phyloP scores from a whole-genome alignment of 2,888 invertebrate genomes.

The Eristalis pertinax region DNA sequence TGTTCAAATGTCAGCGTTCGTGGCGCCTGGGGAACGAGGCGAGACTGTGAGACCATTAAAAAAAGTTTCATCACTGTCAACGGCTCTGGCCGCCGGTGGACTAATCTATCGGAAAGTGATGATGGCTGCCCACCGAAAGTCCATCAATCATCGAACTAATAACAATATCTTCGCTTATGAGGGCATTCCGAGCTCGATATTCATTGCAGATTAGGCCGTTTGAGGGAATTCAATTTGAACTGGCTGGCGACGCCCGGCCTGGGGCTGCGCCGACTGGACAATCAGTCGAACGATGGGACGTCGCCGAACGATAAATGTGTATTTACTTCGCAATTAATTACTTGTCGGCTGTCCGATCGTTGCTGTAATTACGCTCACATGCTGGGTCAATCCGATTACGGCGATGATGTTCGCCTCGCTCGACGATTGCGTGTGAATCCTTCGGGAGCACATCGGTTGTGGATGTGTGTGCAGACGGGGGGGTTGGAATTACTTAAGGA shows the following conservation, averaged over 20 bases:
- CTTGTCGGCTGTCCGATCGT: constrained; percentile 16
- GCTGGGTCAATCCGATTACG: constrained; percentile 31
- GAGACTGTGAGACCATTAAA: constrained; percentile 21
- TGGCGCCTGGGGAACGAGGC: background rate
- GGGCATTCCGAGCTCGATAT: constrained; percentile 18
- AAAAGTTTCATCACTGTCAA: constrained; percentile 42
- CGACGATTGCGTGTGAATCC: background rate
- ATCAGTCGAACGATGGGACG: constrained; percentile 15
- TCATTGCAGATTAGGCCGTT: constrained; percentile 40
- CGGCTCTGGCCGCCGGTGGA: constrained; percentile 12
- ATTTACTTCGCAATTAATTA: constrained; percentile 46
- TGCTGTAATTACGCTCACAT: constrained; percentile 27
- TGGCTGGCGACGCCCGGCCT: background rate
- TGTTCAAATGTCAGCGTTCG: background rate
- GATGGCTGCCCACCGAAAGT: background rate
- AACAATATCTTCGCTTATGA: constrained; percentile 11
- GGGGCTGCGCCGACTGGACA: constrained; percentile 6
- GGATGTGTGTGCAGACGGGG: no score
- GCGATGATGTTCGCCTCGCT: background rate
- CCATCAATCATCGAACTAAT: constrained; percentile 52
- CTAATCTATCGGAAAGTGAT: constrained; percentile 34
- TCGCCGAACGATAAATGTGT: constrained; percentile 36
- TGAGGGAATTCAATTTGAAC: constrained; percentile 35
- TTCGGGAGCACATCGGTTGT: no score
- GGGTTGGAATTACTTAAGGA: no score